Base-by-base conservation (phyloP, 2,113 vertebrate species). In the Corapipo altera region DNA sequence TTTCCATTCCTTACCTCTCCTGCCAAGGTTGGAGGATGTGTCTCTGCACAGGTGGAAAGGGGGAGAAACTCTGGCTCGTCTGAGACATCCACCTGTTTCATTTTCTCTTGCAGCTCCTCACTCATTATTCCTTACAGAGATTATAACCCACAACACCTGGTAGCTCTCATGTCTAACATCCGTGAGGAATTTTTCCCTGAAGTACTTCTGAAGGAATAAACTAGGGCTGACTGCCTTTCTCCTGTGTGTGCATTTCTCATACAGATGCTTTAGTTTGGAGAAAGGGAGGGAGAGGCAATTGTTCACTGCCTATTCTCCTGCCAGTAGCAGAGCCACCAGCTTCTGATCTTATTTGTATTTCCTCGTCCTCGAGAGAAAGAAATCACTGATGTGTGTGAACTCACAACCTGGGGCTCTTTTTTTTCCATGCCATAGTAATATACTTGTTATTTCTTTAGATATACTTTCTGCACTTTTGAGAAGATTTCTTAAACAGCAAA, bases 231-330 rank as follows among this genome's bases (percentile, higher is more conserved):
- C 13, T 37, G 49, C 32, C 23, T 89, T 91, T 61, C 41, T 66
- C 15, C n/a, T 35, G 3, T 13, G 1, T 0, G 0, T 32, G 5
- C 19, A 26, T 62, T 77, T 59, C 27, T 55, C 22, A 17, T 4
- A 8, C 23, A 61, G 39, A 26, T 27, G 35, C 19, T 57, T 6
- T 28, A 26, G 26, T 52, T 52, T 52, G 51, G 26, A 52, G 51
- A 52, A 52, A 52, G 51, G 51, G 51, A 52, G 26, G 8, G 51
- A 52, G 51, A 52, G 51, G 26, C 26, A 27, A 2, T 27, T 52
- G 26, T 27, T 52, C 51, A 27, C 51, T 27, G 51, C 15, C 26
- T 27, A 27, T 52, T 52, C 51, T 52, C 51, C 16, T 27, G 49
- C 51, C 49, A 51, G 24, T 51, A 51, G 49, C 49, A 51, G 24